Evolutionary conservation across 2,113 vertebrate species (phyloP).

Genomic region (Anguilla rostrata): DNA sequence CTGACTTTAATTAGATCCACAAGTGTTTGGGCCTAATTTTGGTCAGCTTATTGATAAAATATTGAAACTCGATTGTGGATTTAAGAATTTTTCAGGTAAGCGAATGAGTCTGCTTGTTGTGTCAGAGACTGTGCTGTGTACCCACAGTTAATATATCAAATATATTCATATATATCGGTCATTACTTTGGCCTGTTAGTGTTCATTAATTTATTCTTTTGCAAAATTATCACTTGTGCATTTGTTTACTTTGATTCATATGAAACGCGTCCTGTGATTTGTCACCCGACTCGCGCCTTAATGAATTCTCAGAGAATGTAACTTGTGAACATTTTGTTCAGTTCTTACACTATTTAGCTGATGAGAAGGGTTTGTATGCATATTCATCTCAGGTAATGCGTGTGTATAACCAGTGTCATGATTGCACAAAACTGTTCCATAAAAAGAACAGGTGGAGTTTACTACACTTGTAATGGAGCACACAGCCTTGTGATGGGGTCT

Average conservation of each 20-base stretch:
- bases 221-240: background rate
- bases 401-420: conserved; percentile 36
- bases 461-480: background rate
- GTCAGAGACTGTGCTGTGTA: background rate
- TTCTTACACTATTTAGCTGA: conserved; percentile 34
- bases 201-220: background rate
- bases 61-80: too few relatives aligned
- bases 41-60: too few relatives aligned
- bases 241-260: background rate
- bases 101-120: background rate
- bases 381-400: conserved; percentile 66
- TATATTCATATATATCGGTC: background rate
- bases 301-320: conserved; percentile 34
- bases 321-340: conserved; percentile 27
- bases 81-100: too few relatives aligned
- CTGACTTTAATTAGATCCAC: too few relatives aligned
- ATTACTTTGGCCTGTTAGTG: background rate
- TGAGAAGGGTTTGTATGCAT: conserved; percentile 58
- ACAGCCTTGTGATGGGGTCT: background rate
- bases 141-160: background rate
- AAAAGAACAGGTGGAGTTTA: background rate
- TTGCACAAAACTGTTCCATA: conserved; percentile 8
- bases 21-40: too few relatives aligned
- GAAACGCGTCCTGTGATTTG: background rate
- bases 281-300: background rate